Evolutionary conservation across 2,113 vertebrate species (phyloP).

Genomic region (Notechis scutatus): DNA sequence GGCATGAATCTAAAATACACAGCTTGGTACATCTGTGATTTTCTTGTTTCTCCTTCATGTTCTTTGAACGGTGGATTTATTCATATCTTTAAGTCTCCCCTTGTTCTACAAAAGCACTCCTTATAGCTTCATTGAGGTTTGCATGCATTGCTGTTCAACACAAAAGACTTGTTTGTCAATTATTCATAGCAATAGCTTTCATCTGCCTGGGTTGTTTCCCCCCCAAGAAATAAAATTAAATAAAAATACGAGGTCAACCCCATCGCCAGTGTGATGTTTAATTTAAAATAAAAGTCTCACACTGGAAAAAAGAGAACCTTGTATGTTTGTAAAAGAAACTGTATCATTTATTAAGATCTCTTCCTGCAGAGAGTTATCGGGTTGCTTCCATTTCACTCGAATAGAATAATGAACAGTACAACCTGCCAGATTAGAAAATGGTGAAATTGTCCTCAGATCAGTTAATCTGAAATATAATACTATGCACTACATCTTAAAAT

Average conservation of each 20-base stretch:
- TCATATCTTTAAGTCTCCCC: slow-evolving; percentile 65
- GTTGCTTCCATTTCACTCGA: neutral
- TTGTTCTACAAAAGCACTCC: slow-evolving; percentile 68
- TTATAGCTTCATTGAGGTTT: slow-evolving; percentile 67
- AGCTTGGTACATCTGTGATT: slow-evolving; percentile 64
- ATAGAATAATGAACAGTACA: neutral
- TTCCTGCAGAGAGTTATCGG: slow-evolving; percentile 35
- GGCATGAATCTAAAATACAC: slow-evolving; percentile 64
- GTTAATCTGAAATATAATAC: neutral
- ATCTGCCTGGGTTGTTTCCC: slow-evolving; percentile 52
- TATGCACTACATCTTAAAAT: neutral
- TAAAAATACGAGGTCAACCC: slow-evolving; percentile 53
- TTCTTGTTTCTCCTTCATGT: slow-evolving; percentile 60
- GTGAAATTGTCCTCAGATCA: neutral
- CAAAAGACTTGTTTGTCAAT: slow-evolving; percentile 66
- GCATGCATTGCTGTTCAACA: slow-evolving; percentile 64
- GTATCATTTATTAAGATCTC: slow-evolving; percentile 55
- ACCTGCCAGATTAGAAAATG: neutral
- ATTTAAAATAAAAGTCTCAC: slow-evolving; percentile 65
- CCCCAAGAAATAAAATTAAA: neutral
- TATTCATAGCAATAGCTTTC: slow-evolving; percentile 69
- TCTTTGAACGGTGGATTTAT: slow-evolving; percentile 63
- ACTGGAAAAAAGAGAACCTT: slow-evolving; percentile 42
- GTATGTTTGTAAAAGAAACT: slow-evolving; percentile 59
- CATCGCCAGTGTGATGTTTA: slow-evolving; percentile 63